Evolutionary conservation across 2,797 vertebrate species (phyloP).

Genomic region (Rousettus madagascariensis): DNA sequence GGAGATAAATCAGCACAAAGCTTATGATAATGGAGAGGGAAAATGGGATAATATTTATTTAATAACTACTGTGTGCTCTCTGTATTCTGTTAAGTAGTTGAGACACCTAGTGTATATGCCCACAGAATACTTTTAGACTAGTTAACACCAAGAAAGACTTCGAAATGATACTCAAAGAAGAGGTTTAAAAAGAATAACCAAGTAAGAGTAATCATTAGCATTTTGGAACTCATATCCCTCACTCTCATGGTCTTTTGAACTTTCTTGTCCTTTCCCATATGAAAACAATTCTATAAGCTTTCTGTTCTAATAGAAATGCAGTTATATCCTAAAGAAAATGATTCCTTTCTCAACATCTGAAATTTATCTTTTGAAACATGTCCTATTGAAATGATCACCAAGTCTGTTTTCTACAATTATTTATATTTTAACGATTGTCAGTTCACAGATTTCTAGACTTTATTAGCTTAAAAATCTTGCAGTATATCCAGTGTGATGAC

Average conservation of each 20-base stretch:
- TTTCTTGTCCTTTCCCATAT: neutral
- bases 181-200: neutral
- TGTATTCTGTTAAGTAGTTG: neutral
- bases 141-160: neutral
- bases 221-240: neutral
- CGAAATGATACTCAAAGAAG: neutral
- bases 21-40: neutral
- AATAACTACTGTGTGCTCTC: neutral
- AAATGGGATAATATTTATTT: neutral
- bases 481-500: neutral
- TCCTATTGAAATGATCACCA: neutral
- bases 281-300: neutral
- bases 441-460: neutral
- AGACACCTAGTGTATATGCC: neutral
- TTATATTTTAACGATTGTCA: slow-evolving; percentile 28
- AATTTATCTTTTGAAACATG: neutral
- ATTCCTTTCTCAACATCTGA: neutral
- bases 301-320: neutral
- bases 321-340: neutral
- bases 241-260: neutral
- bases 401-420: neutral
- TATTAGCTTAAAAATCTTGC: slow-evolving; percentile 5
- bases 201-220: neutral
- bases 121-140: neutral
- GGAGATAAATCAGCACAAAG: neutral